Percentiles rank a stretch among this genome's conserved stretches.
These are phyloP conservation scores for Andrena bucephala DNA, from an alignment of 2,888 invertebrate species.

Conservation along the genomic window DNA sequence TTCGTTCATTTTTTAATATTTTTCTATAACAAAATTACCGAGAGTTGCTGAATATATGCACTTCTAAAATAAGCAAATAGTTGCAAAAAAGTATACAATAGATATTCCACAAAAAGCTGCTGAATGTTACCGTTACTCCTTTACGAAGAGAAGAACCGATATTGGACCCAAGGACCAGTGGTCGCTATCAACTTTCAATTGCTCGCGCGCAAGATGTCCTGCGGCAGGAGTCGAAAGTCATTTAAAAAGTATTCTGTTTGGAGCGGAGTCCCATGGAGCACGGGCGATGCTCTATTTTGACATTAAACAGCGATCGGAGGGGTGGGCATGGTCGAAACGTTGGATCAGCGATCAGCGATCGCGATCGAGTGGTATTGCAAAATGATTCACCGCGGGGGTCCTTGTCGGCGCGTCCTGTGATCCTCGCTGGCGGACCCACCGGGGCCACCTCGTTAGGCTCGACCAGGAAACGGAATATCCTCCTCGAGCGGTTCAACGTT, in stretches of 20 bases:
- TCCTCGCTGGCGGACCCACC: conserved; percentile 74
- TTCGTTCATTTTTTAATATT: too few relatives aligned
- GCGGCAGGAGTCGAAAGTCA: neutral
- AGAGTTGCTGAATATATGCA: too few relatives aligned
- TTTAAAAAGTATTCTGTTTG: neutral
- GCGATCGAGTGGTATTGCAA: conserved; percentile 71
- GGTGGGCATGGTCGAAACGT: neutral
- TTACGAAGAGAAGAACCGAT: too few relatives aligned
- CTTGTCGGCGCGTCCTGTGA: conserved; percentile 77
- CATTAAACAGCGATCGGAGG: conserved; percentile 42
- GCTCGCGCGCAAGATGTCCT: neutral
- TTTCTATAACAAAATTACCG: too few relatives aligned
- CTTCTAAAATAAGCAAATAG: too few relatives aligned
- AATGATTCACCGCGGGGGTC: conserved; percentile 81
- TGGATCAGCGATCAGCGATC: conserved; percentile 59
- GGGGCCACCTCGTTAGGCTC: conserved; percentile 79
- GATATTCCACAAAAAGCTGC: too few relatives aligned
- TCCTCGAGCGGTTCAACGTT: conserved; percentile 57
- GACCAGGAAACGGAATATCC: conserved; percentile 77
- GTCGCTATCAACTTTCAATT: too few relatives aligned
- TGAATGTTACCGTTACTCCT: too few relatives aligned
- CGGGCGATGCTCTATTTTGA: conserved; percentile 45
- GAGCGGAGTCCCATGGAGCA: conserved; percentile 6
- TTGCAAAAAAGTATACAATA: too few relatives aligned
- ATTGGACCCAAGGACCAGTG: too few relatives aligned